These are phyloP conservation scores for Bradynema listronoti DNA, from an alignment of 1,140 invertebrate genomes.

Conservation along the genomic window DNA sequence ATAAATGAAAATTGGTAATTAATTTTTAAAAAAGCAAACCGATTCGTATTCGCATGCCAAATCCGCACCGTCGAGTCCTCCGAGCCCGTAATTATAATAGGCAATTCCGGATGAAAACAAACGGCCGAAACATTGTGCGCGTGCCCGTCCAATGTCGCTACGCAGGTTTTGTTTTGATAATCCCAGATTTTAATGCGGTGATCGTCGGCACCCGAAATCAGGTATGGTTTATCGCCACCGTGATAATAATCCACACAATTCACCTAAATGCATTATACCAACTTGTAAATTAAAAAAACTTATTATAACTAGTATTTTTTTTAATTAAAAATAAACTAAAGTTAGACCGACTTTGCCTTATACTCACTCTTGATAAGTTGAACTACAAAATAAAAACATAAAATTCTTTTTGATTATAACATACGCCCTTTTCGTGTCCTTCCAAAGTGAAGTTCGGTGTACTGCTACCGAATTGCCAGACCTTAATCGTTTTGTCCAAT, in stretches of 20 bases:
- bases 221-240: constrained; percentile 98
- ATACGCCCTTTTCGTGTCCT: constrained; percentile 89
- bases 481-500: constrained; percentile 90
- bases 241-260: constrained; percentile 99
- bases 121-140: constrained; percentile 86
- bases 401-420: neutral
- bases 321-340: no score
- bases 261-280: constrained; percentile 60
- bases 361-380: neutral
- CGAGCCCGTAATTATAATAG: constrained; percentile 90
- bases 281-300: no score
- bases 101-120: constrained; percentile 89
- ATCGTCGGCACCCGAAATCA: constrained; percentile 98
- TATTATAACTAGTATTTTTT: no score
- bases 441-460: constrained; percentile 95
- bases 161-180: constrained; percentile 96
- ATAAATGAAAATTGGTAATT: neutral
- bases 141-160: constrained; percentile 94
- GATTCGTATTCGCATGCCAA: constrained; percentile 96
- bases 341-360: no score
- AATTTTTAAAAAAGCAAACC: constrained; percentile 54
- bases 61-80: constrained; percentile 90
- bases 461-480: constrained; percentile 93
- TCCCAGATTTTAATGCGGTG: constrained; percentile 97
- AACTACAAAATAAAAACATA: neutral